Evolutionary conservation across 2,888 invertebrate genomes (phyloP).

Genomic region (Dryobota labecula): DNA sequence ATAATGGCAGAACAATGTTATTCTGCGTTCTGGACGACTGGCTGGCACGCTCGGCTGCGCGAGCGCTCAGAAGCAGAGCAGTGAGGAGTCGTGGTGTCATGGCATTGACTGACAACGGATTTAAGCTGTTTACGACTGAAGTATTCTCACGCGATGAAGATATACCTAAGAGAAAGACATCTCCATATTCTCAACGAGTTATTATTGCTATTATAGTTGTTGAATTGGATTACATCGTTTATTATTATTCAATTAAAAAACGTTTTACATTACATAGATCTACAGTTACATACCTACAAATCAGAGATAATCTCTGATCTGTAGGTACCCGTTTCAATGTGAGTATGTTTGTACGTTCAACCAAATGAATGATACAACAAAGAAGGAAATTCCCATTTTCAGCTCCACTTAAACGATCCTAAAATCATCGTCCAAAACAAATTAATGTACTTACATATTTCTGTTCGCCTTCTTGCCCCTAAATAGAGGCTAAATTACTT

Average conservation of each 20-base stretch:
- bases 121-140: not conserved
- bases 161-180: no score
- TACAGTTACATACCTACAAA: no score
- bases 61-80: constrained; percentile 21
- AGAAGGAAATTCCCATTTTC: constrained; percentile 28
- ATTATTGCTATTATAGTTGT: not conserved
- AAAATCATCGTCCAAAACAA: constrained; percentile 13
- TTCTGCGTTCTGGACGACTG: constrained; percentile 58
- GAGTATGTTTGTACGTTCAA: not conserved
- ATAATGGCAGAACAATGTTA: constrained; percentile 19
- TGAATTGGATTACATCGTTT: not conserved
- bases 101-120: constrained; percentile 32
- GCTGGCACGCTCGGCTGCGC: constrained; percentile 46
- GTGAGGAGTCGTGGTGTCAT: constrained; percentile 8
- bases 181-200: not conserved
- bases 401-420: constrained; percentile 11
- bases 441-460: constrained; percentile 4
- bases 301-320: not conserved
- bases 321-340: not conserved
- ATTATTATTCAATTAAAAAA: not conserved
- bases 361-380: constrained; percentile 5
- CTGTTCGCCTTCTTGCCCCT: constrained; percentile 8
- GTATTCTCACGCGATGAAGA: not conserved
- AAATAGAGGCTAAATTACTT: constrained; percentile 30
- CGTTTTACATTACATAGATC: not conserved